Evolutionary conservation across 1,140 invertebrate genomes (phyloP), one percentile per base, ranked within the genome.

Genomic region (Metaphire vulgaris): DNA sequence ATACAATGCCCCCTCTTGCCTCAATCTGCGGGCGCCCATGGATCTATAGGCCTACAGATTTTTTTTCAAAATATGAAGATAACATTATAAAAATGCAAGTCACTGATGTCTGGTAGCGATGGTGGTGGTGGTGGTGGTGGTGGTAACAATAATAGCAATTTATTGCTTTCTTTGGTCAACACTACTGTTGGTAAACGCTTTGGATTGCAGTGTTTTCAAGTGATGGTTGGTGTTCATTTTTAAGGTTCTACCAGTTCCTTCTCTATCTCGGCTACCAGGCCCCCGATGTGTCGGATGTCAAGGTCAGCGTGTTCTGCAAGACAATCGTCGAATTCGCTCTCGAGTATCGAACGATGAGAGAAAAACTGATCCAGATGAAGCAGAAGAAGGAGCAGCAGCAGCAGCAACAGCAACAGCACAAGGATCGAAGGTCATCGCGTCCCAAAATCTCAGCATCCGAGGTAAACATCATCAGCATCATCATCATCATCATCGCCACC

Each of bases 261-360:
- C 86, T 98, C 21, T 99, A 93, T 90, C 89, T 99, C 75, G 97
- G 97, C 2, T 92, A 97, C 77, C 92, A 94, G 0, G 79, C 86
- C n/a, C 90, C 91, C 79, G 91, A 92, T 80, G 90, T 96, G 14
- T 89, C 91, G 69, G 94, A 97, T 76, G 93, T 92, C 6, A 95
- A 94, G 81, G 93, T 96, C 0, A 93, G 97, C 82, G 90, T 93
- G 72, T 92, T 99, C 78, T 95, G 96, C 83, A 92, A 95, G 83
- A 91, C 94, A 14, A 90, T 99, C 30, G 96, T 94, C n/a, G 97
- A 99, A 87, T 99, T 99, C 87, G 94, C 97, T 21, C 87, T 99
- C 34, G 97, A 99, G 87, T 99, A 98, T 85, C 89, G 97, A 75
- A 99, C 97, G 21, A 98, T 96, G 0, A 88, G 97, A 71, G 97